Evolutionary conservation across 2,113 vertebrate species (phyloP), one percentile per base, ranked within the genome.

Genomic region (Sinocyclocheilus maitianheensis): DNA sequence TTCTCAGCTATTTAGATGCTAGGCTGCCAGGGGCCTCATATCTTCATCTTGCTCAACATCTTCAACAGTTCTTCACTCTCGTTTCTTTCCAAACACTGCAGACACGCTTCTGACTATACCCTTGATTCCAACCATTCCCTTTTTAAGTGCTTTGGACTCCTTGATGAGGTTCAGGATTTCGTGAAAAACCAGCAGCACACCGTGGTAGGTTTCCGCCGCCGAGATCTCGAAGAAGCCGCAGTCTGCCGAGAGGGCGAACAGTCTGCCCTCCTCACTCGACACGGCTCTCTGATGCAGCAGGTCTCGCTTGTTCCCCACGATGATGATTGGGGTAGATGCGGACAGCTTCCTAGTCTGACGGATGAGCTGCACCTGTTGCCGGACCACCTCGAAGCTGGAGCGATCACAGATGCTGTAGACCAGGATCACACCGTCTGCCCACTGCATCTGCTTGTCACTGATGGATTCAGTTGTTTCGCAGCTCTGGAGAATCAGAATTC

Each of bases 331-430:
- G 6, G 86, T 46, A 0, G 88, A 76, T 4, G 86, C 71, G 0
- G 88, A 87, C 10, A 83, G 75, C 62, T 90, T 91, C 77, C 87
- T 89, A 7, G 87, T 51, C 5, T 86, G 89, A 1, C 90, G 89
- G 86, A 94, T 90, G 37, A 90, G 85, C 77, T 88, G 90, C 40
- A 93, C 88, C 86, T 93, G 93, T 63, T 91, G 90, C 12, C 83
- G 87, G 34, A 91, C 91, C 82, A 92, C 92, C 8, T 91, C 84
- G n/a, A 94, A 94, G 63, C 93, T 94, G n/a, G 84, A 46, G 13
- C 91, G 92, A 89, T 94, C 91, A 3, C 93, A 94, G 83, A 94
- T 94, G 90, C 93, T 94, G 85, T 94, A 94, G 75, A 94, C 92
- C n/a, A 94, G 86, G 26, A 93, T 90, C 26, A 94, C 89, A 5